A percentile compares a stretch with the other conserved stretches of the same genome.
Evolutionary conservation across 1,140 invertebrate genomes (phyloP).

Genomic region (Dendroctonus valens): DNA sequence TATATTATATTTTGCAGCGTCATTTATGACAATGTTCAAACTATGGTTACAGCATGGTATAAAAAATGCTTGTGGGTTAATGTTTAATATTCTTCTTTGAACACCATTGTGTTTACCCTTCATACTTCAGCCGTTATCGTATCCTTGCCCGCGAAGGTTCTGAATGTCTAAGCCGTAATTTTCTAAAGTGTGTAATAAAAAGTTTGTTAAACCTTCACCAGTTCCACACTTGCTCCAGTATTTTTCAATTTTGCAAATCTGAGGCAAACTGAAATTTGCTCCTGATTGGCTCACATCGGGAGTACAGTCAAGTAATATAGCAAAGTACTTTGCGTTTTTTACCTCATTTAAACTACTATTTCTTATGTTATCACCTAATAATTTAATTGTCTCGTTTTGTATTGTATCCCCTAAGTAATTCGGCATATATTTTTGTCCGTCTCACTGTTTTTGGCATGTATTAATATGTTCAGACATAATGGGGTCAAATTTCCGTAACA

Average conservation of each 20-base stretch:
- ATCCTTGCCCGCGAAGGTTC: conserved; percentile 41
- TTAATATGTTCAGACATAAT: too few relatives aligned
- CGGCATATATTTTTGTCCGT: too few relatives aligned
- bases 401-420: too few relatives aligned
- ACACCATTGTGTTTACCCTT: conserved; percentile 34
- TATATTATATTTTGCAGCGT: conserved; percentile 29
- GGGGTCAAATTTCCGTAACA: too few relatives aligned
- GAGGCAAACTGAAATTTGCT: conserved; percentile 16
- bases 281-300: conserved; percentile 13
- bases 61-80: conserved; percentile 31
- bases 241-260: conserved; percentile 8
- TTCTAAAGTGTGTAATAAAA: conserved; percentile 10
- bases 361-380: too few relatives aligned
- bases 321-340: too few relatives aligned
- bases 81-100: conserved; percentile 28
- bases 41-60: conserved; percentile 32
- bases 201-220: conserved; percentile 14
- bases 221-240: conserved; percentile 6
- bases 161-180: conserved; percentile 29
- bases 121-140: conserved; percentile 47
- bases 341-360: too few relatives aligned
- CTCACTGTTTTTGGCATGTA: too few relatives aligned
- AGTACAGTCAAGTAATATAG: conserved; percentile 22
- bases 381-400: too few relatives aligned
- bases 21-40: conserved; percentile 38